These are phyloP conservation scores for Falco berigora DNA, from an alignment of 2,797 vertebrate species.

Conservation along the genomic window DNA sequence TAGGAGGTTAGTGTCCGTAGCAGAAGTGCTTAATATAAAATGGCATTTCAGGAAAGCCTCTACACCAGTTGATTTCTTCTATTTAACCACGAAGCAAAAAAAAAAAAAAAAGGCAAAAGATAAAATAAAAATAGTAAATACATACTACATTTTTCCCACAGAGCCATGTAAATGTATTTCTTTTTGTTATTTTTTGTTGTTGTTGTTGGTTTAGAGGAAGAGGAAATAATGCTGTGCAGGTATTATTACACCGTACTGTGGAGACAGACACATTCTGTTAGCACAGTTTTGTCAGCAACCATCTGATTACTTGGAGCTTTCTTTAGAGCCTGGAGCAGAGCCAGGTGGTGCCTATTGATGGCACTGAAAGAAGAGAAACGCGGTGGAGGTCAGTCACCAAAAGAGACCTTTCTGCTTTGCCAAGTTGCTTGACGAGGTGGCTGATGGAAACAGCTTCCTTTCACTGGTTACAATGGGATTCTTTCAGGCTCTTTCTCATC, in stretches of 20 bases:
- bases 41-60: not conserved
- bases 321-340: constrained; percentile 24
- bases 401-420: constrained; percentile 19
- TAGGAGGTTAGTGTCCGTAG: not conserved
- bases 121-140: not conserved
- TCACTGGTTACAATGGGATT: constrained; percentile 8
- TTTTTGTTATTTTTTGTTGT: not conserved
- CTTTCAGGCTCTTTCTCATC: constrained; percentile 18
- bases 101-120: not conserved
- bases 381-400: constrained; percentile 18
- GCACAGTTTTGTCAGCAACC: not conserved
- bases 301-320: constrained; percentile 8
- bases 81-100: not conserved
- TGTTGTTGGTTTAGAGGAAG: not conserved
- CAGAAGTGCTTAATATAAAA: not conserved
- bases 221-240: not conserved
- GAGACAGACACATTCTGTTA: not conserved
- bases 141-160: not conserved
- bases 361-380: not conserved
- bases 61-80: not conserved
- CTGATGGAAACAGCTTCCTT: constrained; percentile 41
- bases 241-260: not conserved
- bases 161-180: not conserved
- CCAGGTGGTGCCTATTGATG: constrained; percentile 1
- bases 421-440: constrained; percentile 37